Evolutionary conservation across 2,888 invertebrate species (phyloP).

Genomic region (Spisula subtruncata): DNA sequence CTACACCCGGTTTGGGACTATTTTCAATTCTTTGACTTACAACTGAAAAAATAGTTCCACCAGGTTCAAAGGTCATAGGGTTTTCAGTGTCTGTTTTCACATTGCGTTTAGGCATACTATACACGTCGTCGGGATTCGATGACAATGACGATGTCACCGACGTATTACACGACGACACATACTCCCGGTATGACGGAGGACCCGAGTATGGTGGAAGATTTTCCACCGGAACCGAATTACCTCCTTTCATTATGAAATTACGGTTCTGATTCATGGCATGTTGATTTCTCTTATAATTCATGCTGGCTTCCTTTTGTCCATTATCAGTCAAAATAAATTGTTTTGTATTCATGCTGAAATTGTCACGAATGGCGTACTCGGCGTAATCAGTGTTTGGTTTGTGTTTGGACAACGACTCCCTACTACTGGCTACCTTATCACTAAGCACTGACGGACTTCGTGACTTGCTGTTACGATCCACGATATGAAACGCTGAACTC

Average conservation of each 20-base stretch:
- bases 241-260: slow-evolving; percentile 32
- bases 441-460: slow-evolving; percentile 59
- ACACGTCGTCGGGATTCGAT: slow-evolving; percentile 70
- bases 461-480: slow-evolving; percentile 63
- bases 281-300: neutral
- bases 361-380: slow-evolving; percentile 72
- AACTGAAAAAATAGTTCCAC: slow-evolving; percentile 21
- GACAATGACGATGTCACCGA: slow-evolving; percentile 71
- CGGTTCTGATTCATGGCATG: slow-evolving; percentile 16
- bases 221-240: slow-evolving; percentile 42
- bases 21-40: slow-evolving; percentile 8
- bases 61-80: neutral
- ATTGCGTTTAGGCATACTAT: slow-evolving; percentile 60
- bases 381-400: slow-evolving; percentile 50
- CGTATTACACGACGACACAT: slow-evolving; percentile 74
- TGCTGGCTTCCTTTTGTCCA: neutral
- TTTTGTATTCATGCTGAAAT: slow-evolving; percentile 71
- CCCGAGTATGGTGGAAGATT: slow-evolving; percentile 77
- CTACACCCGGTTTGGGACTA: neutral
- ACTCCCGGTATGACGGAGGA: slow-evolving; percentile 78
- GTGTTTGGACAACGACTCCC: slow-evolving; percentile 11
- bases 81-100: slow-evolving; percentile 34
- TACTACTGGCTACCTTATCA: slow-evolving; percentile 41
- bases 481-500: slow-evolving; percentile 74
- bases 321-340: slow-evolving; percentile 60